Percentiles rank a stretch among this genome's conserved stretches.
These are phyloP conservation scores for Petrolisthes cinctipes DNA, from an alignment of 2,888 invertebrate species.

Conservation along the genomic window DNA sequence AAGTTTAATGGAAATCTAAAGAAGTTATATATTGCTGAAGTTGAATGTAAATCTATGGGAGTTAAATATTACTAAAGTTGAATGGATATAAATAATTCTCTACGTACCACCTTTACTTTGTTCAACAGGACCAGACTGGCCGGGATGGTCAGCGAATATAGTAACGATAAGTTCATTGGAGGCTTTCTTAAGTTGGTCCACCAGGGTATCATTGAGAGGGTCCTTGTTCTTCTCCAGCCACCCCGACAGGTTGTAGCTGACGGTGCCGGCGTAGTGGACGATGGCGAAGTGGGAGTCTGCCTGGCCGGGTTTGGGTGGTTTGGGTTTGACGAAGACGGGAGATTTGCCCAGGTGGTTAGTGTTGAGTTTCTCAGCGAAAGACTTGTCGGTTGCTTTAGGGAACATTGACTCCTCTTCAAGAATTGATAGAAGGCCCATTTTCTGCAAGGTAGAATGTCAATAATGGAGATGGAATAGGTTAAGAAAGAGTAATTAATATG, in stretches of 20 bases:
- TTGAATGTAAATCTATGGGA: background rate
- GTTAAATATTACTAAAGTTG: background rate
- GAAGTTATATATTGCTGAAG: background rate
- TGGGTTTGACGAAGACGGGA: constrained; percentile 94
- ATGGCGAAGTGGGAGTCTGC: constrained; percentile 98
- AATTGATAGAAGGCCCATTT: constrained; percentile 99
- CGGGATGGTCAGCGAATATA: constrained; percentile 94
- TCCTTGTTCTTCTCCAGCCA: constrained; percentile 99
- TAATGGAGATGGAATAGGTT: too few species aligned
- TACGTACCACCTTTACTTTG: constrained; percentile 71
- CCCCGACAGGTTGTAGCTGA: constrained; percentile 97
- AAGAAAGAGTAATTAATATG: too few species aligned
- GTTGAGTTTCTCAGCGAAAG: constrained; percentile 96
- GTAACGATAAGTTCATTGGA: constrained; percentile 85
- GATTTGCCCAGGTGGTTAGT: constrained; percentile 99
- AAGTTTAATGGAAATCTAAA: background rate
- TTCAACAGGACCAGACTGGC: constrained; percentile 73
- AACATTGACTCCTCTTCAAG: constrained; percentile 99
- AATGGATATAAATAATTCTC: background rate
- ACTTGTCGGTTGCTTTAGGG: constrained; percentile 99
- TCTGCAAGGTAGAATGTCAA: constrained; percentile 70
- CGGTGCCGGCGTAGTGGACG: constrained; percentile 98
- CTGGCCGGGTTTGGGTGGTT: constrained; percentile 96
- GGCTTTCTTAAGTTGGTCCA: constrained; percentile 95
- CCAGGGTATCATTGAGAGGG: constrained; percentile 94